These are phyloP conservation scores for Coracias cyanogaster DNA, from an alignment of 2,797 vertebrate species.

Conservation along the genomic window DNA sequence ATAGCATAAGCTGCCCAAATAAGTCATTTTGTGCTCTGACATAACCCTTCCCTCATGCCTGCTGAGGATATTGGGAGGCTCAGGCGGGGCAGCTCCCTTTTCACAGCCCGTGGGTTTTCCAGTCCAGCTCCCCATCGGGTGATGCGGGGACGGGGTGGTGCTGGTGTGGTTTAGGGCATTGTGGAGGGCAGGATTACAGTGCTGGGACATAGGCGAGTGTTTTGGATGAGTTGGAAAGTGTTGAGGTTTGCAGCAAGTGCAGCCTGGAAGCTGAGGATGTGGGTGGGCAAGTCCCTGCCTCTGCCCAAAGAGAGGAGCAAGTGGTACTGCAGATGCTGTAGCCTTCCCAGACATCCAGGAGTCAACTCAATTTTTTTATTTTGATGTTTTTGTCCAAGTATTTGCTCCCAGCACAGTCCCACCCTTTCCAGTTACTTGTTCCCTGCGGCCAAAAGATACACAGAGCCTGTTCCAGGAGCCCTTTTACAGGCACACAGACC, in stretches of 20 bases:
- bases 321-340: neutral
- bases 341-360: neutral
- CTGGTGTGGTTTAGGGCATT: neutral
- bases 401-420: neutral
- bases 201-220: neutral
- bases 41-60: neutral
- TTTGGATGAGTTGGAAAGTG: neutral
- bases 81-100: accelerated
- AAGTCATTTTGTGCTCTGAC: neutral
- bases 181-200: neutral
- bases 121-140: accelerated
- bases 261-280: neutral
- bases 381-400: neutral
- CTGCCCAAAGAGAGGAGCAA: accelerated
- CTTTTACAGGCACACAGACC: neutral
- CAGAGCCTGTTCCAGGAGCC: conserved; percentile 15
- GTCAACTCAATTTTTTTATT: neutral
- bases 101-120: neutral
- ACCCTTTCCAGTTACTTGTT: conserved; percentile 55
- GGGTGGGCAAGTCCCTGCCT: accelerated
- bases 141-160: accelerated
- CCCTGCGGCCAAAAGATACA: neutral
- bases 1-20: neutral
- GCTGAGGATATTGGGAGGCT: neutral
- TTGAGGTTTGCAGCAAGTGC: neutral